phyloP scores from a whole-genome alignment of 2,113 vertebrate species.

The Xenus cinereus region DNA sequence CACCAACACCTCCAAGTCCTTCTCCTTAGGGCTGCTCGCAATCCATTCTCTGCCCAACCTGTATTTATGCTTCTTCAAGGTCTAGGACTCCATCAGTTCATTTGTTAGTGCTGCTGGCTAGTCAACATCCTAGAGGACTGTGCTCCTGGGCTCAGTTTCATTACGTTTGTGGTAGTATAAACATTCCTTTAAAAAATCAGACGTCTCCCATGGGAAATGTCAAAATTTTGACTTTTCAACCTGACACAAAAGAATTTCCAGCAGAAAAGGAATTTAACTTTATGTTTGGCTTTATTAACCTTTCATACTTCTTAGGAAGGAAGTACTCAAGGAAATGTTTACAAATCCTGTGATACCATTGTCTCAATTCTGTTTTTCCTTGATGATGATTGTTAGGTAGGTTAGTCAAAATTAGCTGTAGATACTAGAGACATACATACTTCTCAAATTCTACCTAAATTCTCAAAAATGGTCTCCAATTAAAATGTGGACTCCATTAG shows the following conservation, averaged over 20 bases:
- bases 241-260: background rate
- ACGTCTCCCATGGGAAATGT: background rate
- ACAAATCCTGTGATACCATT: background rate
- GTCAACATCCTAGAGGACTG: background rate
- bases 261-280: background rate
- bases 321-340: background rate
- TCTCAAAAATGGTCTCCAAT: background rate
- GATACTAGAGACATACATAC: background rate
- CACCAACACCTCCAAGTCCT: no score
- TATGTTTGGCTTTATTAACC: background rate
- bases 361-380: background rate
- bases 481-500: background rate
- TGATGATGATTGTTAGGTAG: background rate
- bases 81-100: background rate
- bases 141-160: background rate
- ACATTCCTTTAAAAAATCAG: background rate
- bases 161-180: background rate
- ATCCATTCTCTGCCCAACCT: no score
- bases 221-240: background rate
- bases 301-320: background rate
- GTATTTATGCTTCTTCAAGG: background rate
- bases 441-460: background rate
- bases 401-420: background rate
- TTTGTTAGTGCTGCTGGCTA: no score
- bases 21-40: no score